phyloP scores from a whole-genome alignment of 2,113 vertebrate species.

The Aptenodytes patagonicus region DNA sequence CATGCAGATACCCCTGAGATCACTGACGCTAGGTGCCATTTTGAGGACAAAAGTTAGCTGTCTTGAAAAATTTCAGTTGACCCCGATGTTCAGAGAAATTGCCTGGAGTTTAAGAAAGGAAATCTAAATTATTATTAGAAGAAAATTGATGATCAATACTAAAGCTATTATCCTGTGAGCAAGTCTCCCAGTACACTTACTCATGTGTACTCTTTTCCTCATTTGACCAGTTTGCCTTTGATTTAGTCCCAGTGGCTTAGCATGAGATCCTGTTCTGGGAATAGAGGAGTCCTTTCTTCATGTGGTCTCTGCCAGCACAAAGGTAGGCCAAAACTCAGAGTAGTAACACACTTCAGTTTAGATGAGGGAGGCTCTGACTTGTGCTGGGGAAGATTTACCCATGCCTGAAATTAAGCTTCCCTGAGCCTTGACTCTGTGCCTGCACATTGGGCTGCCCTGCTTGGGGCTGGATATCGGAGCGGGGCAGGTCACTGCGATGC shows the following conservation, averaged over 20 bases:
- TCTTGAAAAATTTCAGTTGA: not conserved
- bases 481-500: fast-evolving
- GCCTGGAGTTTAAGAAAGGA: not conserved
- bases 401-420: not conserved
- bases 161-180: not conserved
- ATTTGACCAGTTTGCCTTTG: not conserved
- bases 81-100: not conserved
- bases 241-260: not conserved
- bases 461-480: not conserved
- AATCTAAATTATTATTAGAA: not conserved
- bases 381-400: not conserved
- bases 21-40: not conserved
- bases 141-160: not conserved
- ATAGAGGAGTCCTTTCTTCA: not conserved
- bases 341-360: too few relatives aligned
- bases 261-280: not conserved
- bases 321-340: not conserved
- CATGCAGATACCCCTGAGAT: fast-evolving
- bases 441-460: not conserved
- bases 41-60: not conserved
- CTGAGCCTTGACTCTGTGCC: not conserved
- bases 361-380: not conserved
- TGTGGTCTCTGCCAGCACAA: not conserved
- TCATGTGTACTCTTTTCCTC: not conserved
- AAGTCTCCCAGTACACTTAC: not conserved